phyloP scores from a whole-genome alignment of 2,888 invertebrate species.

The Mimas tiliae region DNA sequence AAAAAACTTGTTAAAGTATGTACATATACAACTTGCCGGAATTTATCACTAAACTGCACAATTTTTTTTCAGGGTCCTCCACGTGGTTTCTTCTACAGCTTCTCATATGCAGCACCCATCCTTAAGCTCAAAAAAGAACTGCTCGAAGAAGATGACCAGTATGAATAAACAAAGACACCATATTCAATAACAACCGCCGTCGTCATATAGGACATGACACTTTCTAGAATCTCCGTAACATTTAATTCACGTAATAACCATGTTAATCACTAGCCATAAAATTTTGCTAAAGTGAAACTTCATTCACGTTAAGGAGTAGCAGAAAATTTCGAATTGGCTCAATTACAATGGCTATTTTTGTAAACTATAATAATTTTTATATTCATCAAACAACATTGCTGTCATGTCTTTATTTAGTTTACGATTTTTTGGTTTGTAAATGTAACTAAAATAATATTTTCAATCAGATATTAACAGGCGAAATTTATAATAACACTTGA shows the following conservation, averaged over 20 bases:
- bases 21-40: background rate
- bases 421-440: too few relatives aligned
- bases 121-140: constrained; percentile 66
- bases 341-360: background rate
- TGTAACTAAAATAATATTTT: too few relatives aligned
- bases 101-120: constrained; percentile 87
- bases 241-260: background rate
- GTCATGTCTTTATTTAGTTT: too few relatives aligned
- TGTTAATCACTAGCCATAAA: background rate
- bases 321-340: background rate
- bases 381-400: too few relatives aligned
- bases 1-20: too few relatives aligned
- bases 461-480: too few relatives aligned
- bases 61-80: constrained; percentile 79
- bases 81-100: constrained; percentile 89
- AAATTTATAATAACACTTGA: too few relatives aligned
- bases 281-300: background rate
- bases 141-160: constrained; percentile 43
- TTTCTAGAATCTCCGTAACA: background rate
- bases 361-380: too few relatives aligned
- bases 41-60: background rate
- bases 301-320: constrained; percentile 6
- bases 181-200: constrained; percentile 34
- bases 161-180: constrained; percentile 43
- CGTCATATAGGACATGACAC: constrained; percentile 31